Percentiles rank a stretch among this genome's conserved stretches.
These are phyloP conservation scores for Kryphioiulus occultus DNA, from an alignment of 2,888 invertebrate genomes.

Conservation along the genomic window DNA sequence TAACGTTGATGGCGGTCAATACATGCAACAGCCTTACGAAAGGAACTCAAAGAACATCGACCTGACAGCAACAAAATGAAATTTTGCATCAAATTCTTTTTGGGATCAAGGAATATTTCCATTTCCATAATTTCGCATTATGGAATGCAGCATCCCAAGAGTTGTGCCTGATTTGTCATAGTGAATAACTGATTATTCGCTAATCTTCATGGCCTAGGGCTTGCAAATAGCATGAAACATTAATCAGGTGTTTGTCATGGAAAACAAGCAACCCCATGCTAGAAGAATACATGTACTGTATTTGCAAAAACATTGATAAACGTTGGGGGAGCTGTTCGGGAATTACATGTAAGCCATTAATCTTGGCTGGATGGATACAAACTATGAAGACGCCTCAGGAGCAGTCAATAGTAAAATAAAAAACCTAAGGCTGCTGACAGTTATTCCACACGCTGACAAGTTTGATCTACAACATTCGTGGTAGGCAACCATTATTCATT, in stretches of 20 bases:
- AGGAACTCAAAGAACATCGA: neutral
- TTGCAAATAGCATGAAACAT: neutral
- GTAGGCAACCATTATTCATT: neutral
- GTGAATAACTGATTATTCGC: neutral
- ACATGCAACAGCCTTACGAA: neutral
- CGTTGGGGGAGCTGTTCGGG: neutral
- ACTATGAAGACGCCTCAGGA: neutral
- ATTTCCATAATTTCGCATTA: too few species aligned
- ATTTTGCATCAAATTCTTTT: too few species aligned
- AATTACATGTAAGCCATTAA: constrained; percentile 14
- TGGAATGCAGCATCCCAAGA: neutral
- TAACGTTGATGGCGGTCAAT: neutral
- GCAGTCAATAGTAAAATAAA: neutral
- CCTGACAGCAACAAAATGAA: neutral
- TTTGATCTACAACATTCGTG: neutral
- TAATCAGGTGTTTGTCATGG: neutral
- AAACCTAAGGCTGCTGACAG: neutral
- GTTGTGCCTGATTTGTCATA: neutral
- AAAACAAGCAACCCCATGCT: neutral
- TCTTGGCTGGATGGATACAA: neutral
- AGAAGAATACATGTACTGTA: too few species aligned
- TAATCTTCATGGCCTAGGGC: neutral
- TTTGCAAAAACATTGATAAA: neutral
- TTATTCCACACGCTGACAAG: neutral
- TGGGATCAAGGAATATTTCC: too few species aligned